These are phyloP conservation scores for Agrotis exclamationis DNA, from an alignment of 2,888 invertebrate genomes.

Conservation along the genomic window DNA sequence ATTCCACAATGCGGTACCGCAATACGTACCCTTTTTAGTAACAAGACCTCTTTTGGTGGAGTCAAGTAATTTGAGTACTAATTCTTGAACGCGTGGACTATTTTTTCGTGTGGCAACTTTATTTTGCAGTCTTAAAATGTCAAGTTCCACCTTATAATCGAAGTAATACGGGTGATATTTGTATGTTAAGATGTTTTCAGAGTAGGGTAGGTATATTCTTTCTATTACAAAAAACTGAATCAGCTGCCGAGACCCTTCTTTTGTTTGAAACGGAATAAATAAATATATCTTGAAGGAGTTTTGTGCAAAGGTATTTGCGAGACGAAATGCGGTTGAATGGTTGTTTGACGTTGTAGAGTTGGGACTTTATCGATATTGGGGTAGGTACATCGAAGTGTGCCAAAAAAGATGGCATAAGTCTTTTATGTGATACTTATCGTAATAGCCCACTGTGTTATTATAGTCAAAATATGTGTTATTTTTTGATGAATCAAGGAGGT, in stretches of 20 bases:
- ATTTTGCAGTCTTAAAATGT: background rate
- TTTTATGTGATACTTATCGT: background rate
- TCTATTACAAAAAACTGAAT: slow-evolving; percentile 76
- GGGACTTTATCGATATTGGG: slow-evolving; percentile 39
- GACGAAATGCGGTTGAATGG: slow-evolving; percentile 85
- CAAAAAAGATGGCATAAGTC: background rate
- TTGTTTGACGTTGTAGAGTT: slow-evolving; percentile 77
- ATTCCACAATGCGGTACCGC: slow-evolving; percentile 74
- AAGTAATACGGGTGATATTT: slow-evolving; percentile 21
- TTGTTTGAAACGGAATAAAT: slow-evolving; percentile 85
- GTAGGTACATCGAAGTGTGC: slow-evolving; percentile 8
- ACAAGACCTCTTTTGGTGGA: slow-evolving; percentile 79
- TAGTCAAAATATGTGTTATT: no score
- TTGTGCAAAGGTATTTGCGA: slow-evolving; percentile 84
- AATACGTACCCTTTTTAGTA: slow-evolving; percentile 75
- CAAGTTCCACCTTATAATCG: fast-evolving
- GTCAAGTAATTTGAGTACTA: slow-evolving; percentile 88
- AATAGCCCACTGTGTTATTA: background rate
- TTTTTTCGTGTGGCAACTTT: slow-evolving; percentile 36
- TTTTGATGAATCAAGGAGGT: background rate
- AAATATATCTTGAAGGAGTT: slow-evolving; percentile 84
- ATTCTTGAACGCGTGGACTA: slow-evolving; percentile 72
- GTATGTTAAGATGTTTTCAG: background rate
- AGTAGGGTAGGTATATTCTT: slow-evolving; percentile 41
- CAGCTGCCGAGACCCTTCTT: slow-evolving; percentile 83